Conservation (phyloP, 2,113 vertebrate genomes). For the Onychorhynchus coronatus region DNA sequence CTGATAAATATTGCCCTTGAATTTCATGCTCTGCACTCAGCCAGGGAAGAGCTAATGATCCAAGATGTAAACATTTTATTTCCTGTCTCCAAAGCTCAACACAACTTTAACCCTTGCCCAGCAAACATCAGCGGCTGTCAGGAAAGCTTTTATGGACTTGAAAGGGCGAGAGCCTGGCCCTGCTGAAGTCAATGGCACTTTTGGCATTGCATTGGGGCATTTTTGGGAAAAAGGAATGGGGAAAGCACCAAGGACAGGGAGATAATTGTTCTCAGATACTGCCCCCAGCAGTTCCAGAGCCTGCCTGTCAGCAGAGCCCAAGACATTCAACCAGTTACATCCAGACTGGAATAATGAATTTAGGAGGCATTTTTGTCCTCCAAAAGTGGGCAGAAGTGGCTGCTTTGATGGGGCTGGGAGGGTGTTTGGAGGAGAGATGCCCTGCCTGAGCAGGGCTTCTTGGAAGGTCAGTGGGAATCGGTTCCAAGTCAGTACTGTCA, state of each 20-base stretch:
- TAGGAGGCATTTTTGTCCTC: neutral
- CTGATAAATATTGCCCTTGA: slow-evolving; percentile 36
- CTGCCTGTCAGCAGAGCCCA: neutral
- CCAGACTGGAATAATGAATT: too few species aligned
- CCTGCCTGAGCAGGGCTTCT: neutral
- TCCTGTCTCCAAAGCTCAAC: slow-evolving; percentile 39
- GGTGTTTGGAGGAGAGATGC: neutral
- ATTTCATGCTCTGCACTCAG: neutral
- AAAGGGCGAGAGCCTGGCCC: neutral
- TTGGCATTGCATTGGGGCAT: neutral
- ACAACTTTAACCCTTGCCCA: slow-evolving; percentile 69
- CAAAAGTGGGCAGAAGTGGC: neutral
- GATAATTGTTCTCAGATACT: neutral
- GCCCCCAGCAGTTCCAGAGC: neutral
- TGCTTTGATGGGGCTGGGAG: neutral
- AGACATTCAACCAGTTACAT: neutral
- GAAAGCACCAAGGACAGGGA: slow-evolving; percentile 17
- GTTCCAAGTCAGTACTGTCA: neutral
- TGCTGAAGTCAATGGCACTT: neutral
- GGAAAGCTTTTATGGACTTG: slow-evolving; percentile 52
- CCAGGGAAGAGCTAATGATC: slow-evolving; percentile 4
- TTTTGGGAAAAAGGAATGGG: neutral
- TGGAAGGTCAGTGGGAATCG: neutral
- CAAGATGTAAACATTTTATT: slow-evolving; percentile 50
- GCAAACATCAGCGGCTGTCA: slow-evolving; percentile 63